Evolutionary conservation across 2,888 invertebrate species (phyloP).

Genomic region (Phlogophora meticulosa): DNA sequence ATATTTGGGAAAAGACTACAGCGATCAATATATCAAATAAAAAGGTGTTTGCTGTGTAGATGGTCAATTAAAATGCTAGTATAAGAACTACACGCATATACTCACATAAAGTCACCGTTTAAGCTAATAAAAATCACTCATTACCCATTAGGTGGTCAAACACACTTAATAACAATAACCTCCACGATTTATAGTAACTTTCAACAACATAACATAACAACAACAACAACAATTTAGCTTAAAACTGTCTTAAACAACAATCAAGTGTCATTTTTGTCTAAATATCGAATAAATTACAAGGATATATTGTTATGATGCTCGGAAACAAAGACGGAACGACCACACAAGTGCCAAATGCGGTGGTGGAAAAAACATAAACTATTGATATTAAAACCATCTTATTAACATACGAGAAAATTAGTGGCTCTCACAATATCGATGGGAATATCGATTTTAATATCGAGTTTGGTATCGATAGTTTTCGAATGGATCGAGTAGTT

Average conservation of each 20-base stretch:
- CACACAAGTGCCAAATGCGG: conserved; percentile 66
- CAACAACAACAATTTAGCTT: conserved; percentile 35
- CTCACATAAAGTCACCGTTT: not conserved
- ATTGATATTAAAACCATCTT: conserved; percentile 77
- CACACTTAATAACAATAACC: conserved; percentile 44
- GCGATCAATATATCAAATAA: too few species aligned
- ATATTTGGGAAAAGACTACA: too few species aligned
- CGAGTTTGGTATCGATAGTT: conserved; percentile 28
- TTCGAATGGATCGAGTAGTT: not conserved
- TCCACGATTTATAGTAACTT: conserved; percentile 44
- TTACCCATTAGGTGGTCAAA: conserved; percentile 40
- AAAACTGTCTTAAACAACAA: conserved; percentile 50
- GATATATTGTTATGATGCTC: conserved; percentile 50
- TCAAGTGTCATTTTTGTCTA: conserved; percentile 42
- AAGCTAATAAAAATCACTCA: conserved; percentile 12
- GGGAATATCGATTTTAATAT: conserved; percentile 29
- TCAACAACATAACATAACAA: conserved; percentile 38
- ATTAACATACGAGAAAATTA: conserved; percentile 73
- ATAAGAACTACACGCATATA: not conserved
- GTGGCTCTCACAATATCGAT: conserved; percentile 42
- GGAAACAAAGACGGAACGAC: conserved; percentile 69
- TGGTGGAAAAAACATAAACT: conserved; percentile 71
- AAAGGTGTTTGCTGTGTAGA: not conserved
- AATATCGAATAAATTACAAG: conserved; percentile 50
- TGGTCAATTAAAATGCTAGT: not conserved